Conservation (phyloP, 2,888 invertebrate species). For the Rotaria macrura region DNA sequence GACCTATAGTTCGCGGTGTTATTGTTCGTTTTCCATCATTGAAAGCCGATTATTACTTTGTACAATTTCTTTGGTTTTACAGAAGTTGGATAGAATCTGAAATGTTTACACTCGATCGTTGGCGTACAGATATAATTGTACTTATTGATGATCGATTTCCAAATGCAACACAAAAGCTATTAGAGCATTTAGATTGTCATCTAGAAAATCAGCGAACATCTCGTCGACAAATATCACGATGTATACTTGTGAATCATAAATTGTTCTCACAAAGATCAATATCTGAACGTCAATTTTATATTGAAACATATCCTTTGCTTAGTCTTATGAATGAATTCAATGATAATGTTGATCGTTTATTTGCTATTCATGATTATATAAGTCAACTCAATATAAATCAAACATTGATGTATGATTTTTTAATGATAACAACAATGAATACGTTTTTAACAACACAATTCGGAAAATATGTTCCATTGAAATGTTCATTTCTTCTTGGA, state of each 20-base stretch:
- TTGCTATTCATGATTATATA: background rate
- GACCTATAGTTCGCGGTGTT: background rate
- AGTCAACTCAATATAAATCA: background rate
- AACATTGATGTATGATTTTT: background rate
- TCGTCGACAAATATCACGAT: slow-evolving; percentile 2
- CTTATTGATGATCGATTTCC: background rate
- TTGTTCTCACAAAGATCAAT: background rate
- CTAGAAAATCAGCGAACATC: background rate
- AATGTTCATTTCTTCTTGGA: background rate
- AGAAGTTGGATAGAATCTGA: background rate
- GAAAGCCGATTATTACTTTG: background rate
- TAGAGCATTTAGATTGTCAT: background rate
- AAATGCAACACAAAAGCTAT: background rate
- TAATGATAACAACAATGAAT: background rate
- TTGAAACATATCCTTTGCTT: background rate
- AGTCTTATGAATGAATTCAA: background rate
- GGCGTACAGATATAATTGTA: background rate
- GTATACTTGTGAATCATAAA: background rate
- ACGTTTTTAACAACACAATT: background rate
- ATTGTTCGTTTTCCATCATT: background rate
- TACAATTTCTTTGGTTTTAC: background rate
- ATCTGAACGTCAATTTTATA: background rate
- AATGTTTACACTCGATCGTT: background rate
- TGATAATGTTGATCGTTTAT: background rate
- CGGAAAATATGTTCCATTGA: background rate